These are phyloP conservation scores for Portunus trituberculatus DNA, from an alignment of 1,140 invertebrate species.

Conservation along the genomic window DNA sequence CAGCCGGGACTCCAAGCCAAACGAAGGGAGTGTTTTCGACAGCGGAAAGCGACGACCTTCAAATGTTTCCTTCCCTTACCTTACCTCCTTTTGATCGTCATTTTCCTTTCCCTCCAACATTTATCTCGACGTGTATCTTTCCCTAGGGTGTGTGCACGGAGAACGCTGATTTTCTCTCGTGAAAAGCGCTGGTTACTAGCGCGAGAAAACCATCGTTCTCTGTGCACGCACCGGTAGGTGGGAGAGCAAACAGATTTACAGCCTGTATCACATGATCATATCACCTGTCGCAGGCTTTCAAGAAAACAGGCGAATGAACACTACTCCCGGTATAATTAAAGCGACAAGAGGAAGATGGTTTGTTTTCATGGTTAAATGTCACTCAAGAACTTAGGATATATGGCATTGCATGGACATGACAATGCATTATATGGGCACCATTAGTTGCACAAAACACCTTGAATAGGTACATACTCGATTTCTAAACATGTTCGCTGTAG, in stretches of 20 bases:
- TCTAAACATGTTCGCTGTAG: too few relatives aligned
- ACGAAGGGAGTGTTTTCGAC: not conserved
- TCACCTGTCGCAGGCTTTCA: not conserved
- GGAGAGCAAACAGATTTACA: too few relatives aligned
- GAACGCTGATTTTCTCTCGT: too few relatives aligned
- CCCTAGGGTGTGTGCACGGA: too few relatives aligned
- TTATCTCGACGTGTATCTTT: not conserved
- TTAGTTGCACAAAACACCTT: not conserved
- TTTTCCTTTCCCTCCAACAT: not conserved
- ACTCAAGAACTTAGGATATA: too few relatives aligned
- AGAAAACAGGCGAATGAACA: not conserved
- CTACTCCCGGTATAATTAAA: not conserved
- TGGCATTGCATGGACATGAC: not conserved
- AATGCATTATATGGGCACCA: not conserved
- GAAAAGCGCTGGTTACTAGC: too few relatives aligned
- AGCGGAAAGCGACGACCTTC: not conserved
- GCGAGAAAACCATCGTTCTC: too few relatives aligned
- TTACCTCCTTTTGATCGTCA: constrained; percentile 22
- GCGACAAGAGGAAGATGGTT: not conserved
- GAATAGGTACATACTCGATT: not conserved
- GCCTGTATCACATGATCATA: not conserved
- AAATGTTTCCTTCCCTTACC: not conserved
- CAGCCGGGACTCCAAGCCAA: not conserved
- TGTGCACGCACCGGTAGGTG: too few relatives aligned
- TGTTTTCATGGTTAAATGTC: not conserved